phyloP scores from a whole-genome alignment of 2,797 vertebrate genomes.

The Otolemur crassicaudatus region DNA sequence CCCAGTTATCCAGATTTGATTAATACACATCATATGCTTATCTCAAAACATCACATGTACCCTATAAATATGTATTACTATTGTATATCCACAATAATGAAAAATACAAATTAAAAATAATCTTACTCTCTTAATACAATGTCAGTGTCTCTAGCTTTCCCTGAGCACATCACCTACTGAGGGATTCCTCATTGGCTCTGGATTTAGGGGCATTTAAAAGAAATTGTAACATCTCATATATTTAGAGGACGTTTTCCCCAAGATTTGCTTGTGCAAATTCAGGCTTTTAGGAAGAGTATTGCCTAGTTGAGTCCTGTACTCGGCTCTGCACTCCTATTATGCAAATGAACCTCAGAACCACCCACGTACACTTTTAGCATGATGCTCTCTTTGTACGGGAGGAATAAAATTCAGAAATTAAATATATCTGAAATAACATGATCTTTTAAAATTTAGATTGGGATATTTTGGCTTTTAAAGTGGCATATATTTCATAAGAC shows the following conservation, averaged over 20 bases:
- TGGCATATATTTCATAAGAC: constrained; percentile 52
- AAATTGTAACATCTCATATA: constrained; percentile 55
- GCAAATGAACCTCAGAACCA: constrained; percentile 66
- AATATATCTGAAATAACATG: not conserved
- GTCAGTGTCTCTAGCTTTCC: not conserved
- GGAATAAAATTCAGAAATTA: constrained; percentile 59
- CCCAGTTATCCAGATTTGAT: not conserved
- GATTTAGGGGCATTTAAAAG: not conserved
- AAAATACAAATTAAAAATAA: not conserved
- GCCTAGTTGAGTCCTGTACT: constrained; percentile 43
- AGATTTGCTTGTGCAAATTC: constrained; percentile 37
- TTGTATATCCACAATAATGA: not conserved
- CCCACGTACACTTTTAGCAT: constrained; percentile 26
- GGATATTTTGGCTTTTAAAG: not conserved
- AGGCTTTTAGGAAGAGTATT: constrained; percentile 57
- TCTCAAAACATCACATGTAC: not conserved
- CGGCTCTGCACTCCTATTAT: constrained; percentile 39
- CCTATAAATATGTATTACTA: not conserved
- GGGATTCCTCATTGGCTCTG: not conserved
- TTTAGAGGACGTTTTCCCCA: constrained; percentile 49
- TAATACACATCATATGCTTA: not conserved
- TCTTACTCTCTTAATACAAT: not conserved
- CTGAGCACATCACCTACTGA: not conserved
- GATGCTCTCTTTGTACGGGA: constrained; percentile 19
- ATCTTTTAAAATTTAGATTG: constrained; percentile 64